Evolutionary conservation across 2,797 vertebrate genomes (phyloP), one percentile per base, ranked within the genome.

Genomic region (Ataeniobius toweri): DNA sequence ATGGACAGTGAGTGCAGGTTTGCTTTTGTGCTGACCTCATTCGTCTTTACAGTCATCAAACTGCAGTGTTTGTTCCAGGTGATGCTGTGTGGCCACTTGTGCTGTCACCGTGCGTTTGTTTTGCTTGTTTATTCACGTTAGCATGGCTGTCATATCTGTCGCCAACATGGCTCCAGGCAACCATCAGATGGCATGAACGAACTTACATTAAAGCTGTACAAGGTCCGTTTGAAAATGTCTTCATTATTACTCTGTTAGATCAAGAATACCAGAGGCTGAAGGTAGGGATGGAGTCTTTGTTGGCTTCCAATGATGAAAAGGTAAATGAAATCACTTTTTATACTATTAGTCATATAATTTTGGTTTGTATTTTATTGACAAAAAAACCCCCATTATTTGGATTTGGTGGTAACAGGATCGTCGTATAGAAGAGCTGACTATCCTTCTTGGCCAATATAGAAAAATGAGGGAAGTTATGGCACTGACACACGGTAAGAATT

Each of bases 181-280:
- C 79, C 59, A 41, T 88, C 84, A 84, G 55, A 79, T 10, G 31
- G 41, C 28, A 41, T 80, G 78, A 85, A 84, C 74, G 6, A 76
- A 73, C 14, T 7, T 44, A 51, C 36, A 0, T 26, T 6, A 67
- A 56, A 65, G 18, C 10, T 61, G 63, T 4, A 48, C 8, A 44
- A 55, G 71, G 51, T 74, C 71, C 28, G 6, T 76, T 73, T 72
- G 50, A 79, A 58, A 59, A 12, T 3, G 26, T 36, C 5, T 20
- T 68, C 13, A 36, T 3, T 86, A 78, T 76, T 71, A 44, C 53
- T 71, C 68, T 85, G 89, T 82, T 89, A 99, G 98, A 99, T 92
- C 96, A 98, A 91, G 98, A 99, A 93, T 96, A 99, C 80, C 98
- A 99, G 56, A 91, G 96, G 61, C 63, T 99, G 90, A 99, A 98